phyloP scores from a whole-genome alignment of 2,797 vertebrate species.

The Pyrocephalus nanus region DNA sequence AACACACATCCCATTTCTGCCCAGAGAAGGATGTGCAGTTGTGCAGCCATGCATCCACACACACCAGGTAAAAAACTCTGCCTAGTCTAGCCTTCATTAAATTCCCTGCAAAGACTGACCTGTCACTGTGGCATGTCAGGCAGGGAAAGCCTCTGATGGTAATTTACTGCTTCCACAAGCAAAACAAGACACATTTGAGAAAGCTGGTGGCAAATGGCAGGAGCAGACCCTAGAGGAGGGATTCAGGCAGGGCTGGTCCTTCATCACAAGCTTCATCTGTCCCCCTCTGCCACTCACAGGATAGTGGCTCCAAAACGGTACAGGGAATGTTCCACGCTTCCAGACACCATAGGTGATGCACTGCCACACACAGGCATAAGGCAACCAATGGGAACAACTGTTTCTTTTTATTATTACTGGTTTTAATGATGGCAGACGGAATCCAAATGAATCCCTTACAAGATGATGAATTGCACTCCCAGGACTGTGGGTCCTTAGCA shows the following conservation, averaged over 20 bases:
- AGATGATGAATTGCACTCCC: conserved; percentile 15
- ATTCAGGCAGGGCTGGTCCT: background rate
- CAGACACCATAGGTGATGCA: rapidly evolving
- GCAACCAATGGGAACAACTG: background rate
- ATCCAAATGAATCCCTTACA: background rate
- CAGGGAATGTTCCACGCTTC: background rate
- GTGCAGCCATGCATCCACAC: background rate
- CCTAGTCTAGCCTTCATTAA: background rate
- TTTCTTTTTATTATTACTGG: background rate
- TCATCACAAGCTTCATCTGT: background rate
- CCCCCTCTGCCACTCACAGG: background rate
- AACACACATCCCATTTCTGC: background rate
- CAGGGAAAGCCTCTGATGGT: background rate
- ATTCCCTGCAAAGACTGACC: background rate
- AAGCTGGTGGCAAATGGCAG: background rate
- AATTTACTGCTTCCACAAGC: background rate
- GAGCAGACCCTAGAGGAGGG: background rate
- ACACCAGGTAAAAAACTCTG: background rate
- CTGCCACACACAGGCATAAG: rapidly evolving
- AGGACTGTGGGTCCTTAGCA: background rate
- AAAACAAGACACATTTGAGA: background rate
- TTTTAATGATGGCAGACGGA: background rate
- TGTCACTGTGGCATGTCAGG: background rate
- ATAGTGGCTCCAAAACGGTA: background rate
- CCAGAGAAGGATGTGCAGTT: background rate